A percentile compares a stretch with the other conserved stretches of the same genome.
phyloP scores from a whole-genome alignment of 2,888 invertebrate species.

The Cephus sareptanus region DNA sequence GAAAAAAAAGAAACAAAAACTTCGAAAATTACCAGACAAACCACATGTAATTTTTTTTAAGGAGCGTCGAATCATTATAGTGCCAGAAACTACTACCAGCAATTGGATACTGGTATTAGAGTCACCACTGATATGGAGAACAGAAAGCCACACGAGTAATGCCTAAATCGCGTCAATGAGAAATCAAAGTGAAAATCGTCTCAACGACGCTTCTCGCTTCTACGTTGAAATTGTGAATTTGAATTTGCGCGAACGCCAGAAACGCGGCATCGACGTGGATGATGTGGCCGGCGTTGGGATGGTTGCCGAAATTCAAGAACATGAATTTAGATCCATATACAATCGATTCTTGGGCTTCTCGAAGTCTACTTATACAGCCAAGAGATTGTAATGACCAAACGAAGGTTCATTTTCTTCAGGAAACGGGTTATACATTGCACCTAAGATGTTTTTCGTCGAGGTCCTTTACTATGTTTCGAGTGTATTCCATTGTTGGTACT shows the following conservation, averaged over 20 bases:
- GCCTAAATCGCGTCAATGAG: not conserved
- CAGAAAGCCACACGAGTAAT: not conserved
- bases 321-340: not conserved
- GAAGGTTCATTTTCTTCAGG: not conserved
- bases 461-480: not conserved
- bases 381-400: not conserved
- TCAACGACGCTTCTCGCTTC: not conserved
- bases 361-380: not conserved
- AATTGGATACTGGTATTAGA: not conserved
- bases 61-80: not conserved
- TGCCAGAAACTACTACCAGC: not conserved
- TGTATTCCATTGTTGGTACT: slow-evolving; percentile 4
- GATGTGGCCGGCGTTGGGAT: not conserved
- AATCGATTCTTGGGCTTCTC: not conserved
- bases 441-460: not conserved
- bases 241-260: not conserved
- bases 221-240: not conserved
- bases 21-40: not conserved
- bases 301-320: not conserved
- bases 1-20: not conserved
- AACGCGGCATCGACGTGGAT: not conserved
- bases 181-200: not conserved
- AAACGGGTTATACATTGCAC: not conserved
- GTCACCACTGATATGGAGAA: not conserved
- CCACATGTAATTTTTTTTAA: not conserved